phyloP scores from a whole-genome alignment of 2,888 invertebrate genomes.

The Ophion costatus region DNA sequence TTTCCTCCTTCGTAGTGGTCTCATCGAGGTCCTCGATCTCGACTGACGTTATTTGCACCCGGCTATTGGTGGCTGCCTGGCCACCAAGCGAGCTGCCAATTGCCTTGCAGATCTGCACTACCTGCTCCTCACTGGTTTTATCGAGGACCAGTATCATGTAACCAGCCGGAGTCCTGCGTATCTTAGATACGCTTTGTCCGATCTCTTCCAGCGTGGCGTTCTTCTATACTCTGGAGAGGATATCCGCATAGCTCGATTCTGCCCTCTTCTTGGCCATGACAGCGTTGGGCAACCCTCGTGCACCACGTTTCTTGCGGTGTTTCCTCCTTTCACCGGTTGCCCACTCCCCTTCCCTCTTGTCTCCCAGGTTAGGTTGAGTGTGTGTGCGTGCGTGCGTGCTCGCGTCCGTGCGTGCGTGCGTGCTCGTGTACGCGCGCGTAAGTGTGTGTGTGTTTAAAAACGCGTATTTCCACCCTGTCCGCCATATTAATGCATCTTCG shows the following conservation, averaged over 20 bases:
- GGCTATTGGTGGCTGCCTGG: too few species aligned
- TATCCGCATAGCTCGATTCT: background rate
- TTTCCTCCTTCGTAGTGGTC: background rate
- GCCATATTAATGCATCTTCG: too few species aligned
- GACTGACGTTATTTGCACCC: background rate
- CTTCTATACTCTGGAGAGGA: background rate
- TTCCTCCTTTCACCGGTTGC: too few species aligned
- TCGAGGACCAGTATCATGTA: background rate
- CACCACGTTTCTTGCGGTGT: too few species aligned
- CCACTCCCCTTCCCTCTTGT: too few species aligned
- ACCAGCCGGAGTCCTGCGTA: background rate
- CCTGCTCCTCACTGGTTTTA: background rate
- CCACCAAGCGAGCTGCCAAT: background rate
- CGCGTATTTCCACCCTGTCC: too few species aligned
- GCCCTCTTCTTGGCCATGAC: background rate
- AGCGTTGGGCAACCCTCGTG: background rate
- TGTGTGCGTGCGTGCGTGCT: too few species aligned
- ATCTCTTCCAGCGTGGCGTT: background rate
- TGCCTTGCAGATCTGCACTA: background rate
- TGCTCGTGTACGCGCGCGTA: too few species aligned
- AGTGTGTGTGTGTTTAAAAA: too few species aligned
- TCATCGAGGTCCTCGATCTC: constrained; percentile 8
- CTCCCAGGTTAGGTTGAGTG: too few species aligned
- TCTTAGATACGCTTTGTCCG: background rate
- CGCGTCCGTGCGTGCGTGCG: too few species aligned